A percentile compares a stretch with the other conserved stretches of the same genome.
These are phyloP conservation scores for Tetranychus cinnabarinus DNA, from an alignment of 1,140 invertebrate genomes.

Conservation along the genomic window DNA sequence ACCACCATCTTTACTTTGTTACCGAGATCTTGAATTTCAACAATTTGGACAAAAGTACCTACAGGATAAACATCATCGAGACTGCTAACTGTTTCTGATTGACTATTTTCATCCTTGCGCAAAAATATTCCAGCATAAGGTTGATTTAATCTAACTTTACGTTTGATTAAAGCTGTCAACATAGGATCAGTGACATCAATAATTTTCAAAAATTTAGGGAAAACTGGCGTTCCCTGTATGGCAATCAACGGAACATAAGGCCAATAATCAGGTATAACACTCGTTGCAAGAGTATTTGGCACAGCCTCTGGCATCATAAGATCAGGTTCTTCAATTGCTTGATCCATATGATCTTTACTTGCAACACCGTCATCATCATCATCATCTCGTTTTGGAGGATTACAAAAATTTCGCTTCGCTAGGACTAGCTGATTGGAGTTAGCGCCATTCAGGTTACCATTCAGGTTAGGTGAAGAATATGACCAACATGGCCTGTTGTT, in stretches of 20 bases:
- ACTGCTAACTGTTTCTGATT: constrained; percentile 59
- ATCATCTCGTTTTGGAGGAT: neutral
- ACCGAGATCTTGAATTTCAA: constrained; percentile 86
- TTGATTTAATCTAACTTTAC: constrained; percentile 84
- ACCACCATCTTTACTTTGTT: constrained; percentile 72
- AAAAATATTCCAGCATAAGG: constrained; percentile 97
- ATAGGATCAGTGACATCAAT: constrained; percentile 75
- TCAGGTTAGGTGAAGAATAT: too few relatives aligned
- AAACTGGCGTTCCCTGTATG: constrained; percentile 78
- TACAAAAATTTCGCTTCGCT: neutral
- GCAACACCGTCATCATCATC: neutral
- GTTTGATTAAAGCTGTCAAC: constrained; percentile 66
- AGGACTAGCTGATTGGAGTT: too few relatives aligned
- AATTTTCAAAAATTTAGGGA: constrained; percentile 93
- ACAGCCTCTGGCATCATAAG: neutral
- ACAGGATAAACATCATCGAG: constrained; percentile 68
- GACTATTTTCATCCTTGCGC: constrained; percentile 68
- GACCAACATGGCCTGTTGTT: too few relatives aligned
- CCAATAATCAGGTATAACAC: constrained; percentile 68
- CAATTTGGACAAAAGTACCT: constrained; percentile 93
- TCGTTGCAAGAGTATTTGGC: neutral
- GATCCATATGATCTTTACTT: neutral
- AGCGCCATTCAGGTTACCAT: too few relatives aligned
- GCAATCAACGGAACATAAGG: constrained; percentile 86
- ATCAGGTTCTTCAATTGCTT: neutral